Conservation (phyloP, 2,888 invertebrate species). For the Synanthedon formicaeformis region DNA sequence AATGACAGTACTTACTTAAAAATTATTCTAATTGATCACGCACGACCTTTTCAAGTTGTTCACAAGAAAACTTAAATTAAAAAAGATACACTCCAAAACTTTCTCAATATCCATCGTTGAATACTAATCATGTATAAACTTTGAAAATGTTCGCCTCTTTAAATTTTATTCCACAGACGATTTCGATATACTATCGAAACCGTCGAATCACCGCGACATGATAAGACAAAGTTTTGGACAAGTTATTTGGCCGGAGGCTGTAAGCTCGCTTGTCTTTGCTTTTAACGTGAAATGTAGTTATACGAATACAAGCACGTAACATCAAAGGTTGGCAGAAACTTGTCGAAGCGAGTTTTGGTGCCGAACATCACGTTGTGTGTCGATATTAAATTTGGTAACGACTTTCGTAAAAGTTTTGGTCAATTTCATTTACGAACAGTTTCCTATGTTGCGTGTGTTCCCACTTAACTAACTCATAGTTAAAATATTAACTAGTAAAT, state of each 20-base stretch:
- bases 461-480: no score
- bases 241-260: constrained; percentile 21
- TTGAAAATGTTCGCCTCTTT: no score
- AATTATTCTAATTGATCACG: no score
- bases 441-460: neutral
- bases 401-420: neutral
- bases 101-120: no score
- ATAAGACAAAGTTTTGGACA: constrained; percentile 19
- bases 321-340: constrained; percentile 18
- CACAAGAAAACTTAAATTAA: no score
- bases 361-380: constrained; percentile 3
- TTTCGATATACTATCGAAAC: neutral
- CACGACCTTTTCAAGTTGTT: no score
- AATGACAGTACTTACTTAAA: no score
- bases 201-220: constrained; percentile 1
- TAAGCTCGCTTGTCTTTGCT: constrained; percentile 24
- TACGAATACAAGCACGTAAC: constrained; percentile 16
- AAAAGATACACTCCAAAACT: no score
- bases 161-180: no score
- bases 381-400: constrained; percentile 26
- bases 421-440: neutral
- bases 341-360: constrained; percentile 17
- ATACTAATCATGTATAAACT: no score
- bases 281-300: constrained; percentile 32
- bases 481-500: no score